These are phyloP conservation scores for Crotalus horridus DNA, from an alignment of 2,113 vertebrate genomes.

Conservation along the genomic window DNA sequence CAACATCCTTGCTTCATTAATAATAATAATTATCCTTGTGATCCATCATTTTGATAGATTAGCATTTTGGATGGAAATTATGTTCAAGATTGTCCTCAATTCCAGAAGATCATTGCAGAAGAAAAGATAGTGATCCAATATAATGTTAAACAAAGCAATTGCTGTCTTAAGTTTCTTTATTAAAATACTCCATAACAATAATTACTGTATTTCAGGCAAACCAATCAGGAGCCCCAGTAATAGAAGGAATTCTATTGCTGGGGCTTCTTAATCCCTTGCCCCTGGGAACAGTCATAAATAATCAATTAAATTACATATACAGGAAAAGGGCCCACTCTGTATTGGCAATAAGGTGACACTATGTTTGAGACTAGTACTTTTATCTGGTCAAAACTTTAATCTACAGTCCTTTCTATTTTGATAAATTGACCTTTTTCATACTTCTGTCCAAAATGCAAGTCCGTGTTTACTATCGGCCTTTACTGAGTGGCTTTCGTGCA, in stretches of 20 bases:
- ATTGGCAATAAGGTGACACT: not conserved
- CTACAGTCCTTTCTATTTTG: not conserved
- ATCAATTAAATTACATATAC: not conserved
- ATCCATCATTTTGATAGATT: not conserved
- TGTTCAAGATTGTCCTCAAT: not conserved
- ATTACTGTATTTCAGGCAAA: not conserved
- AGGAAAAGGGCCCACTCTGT: not conserved
- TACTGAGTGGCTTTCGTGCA: not conserved
- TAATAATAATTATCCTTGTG: not conserved
- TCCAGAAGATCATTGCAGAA: not conserved
- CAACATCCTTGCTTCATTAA: not conserved
- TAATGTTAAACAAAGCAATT: not conserved
- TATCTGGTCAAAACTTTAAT: not conserved
- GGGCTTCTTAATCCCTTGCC: not conserved
- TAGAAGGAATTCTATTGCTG: not conserved
- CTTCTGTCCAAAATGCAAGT: not conserved
- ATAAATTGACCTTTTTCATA: not conserved
- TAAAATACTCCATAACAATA: not conserved
- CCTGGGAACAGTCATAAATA: not conserved
- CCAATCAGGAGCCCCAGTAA: not conserved
- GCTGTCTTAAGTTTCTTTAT: not conserved
- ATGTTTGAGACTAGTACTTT: not conserved
- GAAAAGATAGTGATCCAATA: not conserved
- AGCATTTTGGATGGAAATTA: not conserved
- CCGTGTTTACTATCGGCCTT: not conserved